Percentiles rank a stretch among this genome's conserved stretches.
phyloP scores from a whole-genome alignment of 2,113 vertebrate species.

The Daboia siamensis region DNA sequence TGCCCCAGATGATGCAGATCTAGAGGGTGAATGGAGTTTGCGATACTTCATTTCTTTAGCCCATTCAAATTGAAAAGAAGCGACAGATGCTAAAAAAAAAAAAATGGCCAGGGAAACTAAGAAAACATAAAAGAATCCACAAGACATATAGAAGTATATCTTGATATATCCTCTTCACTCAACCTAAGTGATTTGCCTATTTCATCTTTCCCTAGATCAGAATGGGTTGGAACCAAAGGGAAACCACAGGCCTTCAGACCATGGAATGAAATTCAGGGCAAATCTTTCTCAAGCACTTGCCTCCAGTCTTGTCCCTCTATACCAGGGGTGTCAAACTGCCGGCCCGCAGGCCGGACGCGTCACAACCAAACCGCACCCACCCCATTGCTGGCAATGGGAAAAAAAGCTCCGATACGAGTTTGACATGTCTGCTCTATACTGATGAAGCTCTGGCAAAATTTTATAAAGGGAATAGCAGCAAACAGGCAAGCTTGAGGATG shows the following conservation, averaged over 20 bases:
- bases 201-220: constrained; percentile 16
- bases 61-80: not conserved
- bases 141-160: not conserved
- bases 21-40: not conserved
- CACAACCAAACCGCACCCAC: no score
- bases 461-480: not conserved
- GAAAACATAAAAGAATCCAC: not conserved
- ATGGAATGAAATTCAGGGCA: not conserved
- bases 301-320: not conserved
- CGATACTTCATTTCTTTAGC: not conserved
- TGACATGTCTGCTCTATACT: not conserved
- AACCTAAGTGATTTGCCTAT: constrained; percentile 15
- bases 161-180: constrained; percentile 11
- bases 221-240: not conserved
- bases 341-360: no score
- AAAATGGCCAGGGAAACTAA: not conserved
- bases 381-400: no score
- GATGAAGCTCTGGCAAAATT: not conserved
- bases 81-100: not conserved
- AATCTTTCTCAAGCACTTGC: constrained; percentile 1
- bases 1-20: not conserved
- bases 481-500: not conserved
- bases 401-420: no score
- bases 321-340: no score
- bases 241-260: not conserved